Base-by-base conservation (phyloP, 2,888 invertebrate genomes). In the Artemia sp. region DNA sequence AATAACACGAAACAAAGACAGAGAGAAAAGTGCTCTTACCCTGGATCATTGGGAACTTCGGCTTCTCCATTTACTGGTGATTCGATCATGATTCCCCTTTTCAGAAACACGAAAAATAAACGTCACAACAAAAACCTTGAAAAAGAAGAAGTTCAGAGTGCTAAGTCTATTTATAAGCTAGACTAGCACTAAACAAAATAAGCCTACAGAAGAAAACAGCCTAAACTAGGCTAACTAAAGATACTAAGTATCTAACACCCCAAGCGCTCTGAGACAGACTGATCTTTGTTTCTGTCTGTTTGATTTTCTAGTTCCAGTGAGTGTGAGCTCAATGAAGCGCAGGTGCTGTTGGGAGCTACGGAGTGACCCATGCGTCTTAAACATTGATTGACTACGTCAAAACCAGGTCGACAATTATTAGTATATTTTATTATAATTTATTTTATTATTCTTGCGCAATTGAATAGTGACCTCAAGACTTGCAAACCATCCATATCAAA, bases 11-110 rank as follows among this genome's bases (percentile, higher is more conserved):
- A 38, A 38, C 38, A 51, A 24, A 64, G 70, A 67, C 14, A 51
- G 14, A 64, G 52, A 69, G 51, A 38, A 68, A 72, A 71, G 70
- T 19, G 19, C 73, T 76, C 83, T 81, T 87, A 92, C 92, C 92
- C 92, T 80, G 92, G 92, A 82, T 92, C 92, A 84, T 92, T 92
- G 81, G 91, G 89, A 81, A 90, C 90, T 83, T 92, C 92, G 74
- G 90, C 64, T 58, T 58, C 64, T 58, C 64, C 64, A 10, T 58
- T 58, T 58, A 58, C 64, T 58, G 64, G 64, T 24, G 64, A 58
- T 11, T 58, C 64, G 24, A 58, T 58, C 64, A 58, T 58, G 14
- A 58, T 58, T 9, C 14, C 24, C n/a, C 24, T 24, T 19, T 24
- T 19, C n/a, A 19, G 9, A 10, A 24, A 19, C 24, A n/a, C n/a